Conservation (phyloP, 2,113 vertebrate species). For the Pelodiscus sinensis region DNA sequence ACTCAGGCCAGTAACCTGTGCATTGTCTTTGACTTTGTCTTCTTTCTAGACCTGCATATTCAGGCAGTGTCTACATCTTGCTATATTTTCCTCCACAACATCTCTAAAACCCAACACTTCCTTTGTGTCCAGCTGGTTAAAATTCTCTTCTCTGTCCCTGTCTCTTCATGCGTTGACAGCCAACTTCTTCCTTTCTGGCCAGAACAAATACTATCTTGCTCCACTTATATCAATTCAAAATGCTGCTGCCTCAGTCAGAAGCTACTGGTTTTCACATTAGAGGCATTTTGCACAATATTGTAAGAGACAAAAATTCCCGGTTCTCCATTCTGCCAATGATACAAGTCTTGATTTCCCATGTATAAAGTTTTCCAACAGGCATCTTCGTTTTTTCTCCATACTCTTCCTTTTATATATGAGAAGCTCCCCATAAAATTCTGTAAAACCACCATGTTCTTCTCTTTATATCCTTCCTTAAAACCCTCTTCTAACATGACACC, state of each 20-base stretch:
- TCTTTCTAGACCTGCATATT: background rate
- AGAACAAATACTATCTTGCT: background rate
- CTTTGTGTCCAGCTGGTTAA: background rate
- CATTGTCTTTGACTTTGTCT: background rate
- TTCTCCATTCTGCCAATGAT: background rate
- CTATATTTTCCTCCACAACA: background rate
- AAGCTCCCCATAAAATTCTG: background rate
- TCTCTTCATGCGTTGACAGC: background rate
- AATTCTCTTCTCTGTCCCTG: background rate
- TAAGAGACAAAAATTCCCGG: background rate
- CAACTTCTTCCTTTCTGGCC: background rate
- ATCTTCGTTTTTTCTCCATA: background rate
- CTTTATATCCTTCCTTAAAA: background rate
- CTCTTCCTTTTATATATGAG: background rate
- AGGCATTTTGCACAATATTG: background rate
- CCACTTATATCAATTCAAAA: background rate
- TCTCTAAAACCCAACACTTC: background rate
- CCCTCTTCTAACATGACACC: background rate
- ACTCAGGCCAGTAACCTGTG: background rate
- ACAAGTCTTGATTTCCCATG: background rate
- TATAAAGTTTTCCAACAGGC: background rate
- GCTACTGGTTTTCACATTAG: background rate
- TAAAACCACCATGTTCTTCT: background rate
- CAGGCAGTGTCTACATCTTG: background rate
- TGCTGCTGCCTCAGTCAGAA: background rate